Conservation (phyloP, 37 sponge, comb jelly and placozoan genomes). For the Crambe crambe region DNA sequence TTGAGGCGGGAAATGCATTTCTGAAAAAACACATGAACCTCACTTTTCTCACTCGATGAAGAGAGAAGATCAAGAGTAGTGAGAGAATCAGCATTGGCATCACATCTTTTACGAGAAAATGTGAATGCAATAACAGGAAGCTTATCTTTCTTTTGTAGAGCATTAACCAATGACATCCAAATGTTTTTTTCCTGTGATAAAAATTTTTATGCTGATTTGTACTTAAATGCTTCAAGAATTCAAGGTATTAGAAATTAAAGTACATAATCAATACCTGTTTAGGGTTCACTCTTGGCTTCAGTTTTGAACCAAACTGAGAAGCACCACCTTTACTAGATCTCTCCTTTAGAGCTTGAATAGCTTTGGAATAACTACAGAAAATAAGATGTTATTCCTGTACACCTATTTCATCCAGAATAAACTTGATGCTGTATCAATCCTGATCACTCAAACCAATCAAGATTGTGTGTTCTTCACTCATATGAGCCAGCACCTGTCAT, state of each 20-base stretch:
- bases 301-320: conserved; percentile 54
- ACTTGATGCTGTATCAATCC: too few species aligned
- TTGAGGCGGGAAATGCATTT: conserved; percentile 83
- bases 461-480: too few species aligned
- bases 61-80: conserved; percentile 79
- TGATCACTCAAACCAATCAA: too few species aligned
- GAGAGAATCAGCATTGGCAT: conserved; percentile 81
- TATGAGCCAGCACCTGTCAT: too few species aligned
- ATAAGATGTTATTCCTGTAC: too few species aligned
- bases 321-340: conserved; percentile 41
- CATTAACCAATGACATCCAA: conserved; percentile 77
- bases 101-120: conserved; percentile 87
- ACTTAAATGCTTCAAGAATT: too few species aligned
- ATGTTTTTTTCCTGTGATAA: conserved; percentile 82
- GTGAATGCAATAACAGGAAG: conserved; percentile 96
- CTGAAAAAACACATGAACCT: conserved; percentile 85
- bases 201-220: too few species aligned
- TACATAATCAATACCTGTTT: conserved; percentile 59
- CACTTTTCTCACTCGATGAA: conserved; percentile 75
- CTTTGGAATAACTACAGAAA: conserved; percentile 55
- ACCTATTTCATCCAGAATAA: too few species aligned
- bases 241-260: neutral
- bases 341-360: conserved; percentile 73
- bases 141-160: conserved; percentile 80
- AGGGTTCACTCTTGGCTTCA: conserved; percentile 25